Conservation (phyloP, 2,797 vertebrate species). For the Agapornis canus region DNA sequence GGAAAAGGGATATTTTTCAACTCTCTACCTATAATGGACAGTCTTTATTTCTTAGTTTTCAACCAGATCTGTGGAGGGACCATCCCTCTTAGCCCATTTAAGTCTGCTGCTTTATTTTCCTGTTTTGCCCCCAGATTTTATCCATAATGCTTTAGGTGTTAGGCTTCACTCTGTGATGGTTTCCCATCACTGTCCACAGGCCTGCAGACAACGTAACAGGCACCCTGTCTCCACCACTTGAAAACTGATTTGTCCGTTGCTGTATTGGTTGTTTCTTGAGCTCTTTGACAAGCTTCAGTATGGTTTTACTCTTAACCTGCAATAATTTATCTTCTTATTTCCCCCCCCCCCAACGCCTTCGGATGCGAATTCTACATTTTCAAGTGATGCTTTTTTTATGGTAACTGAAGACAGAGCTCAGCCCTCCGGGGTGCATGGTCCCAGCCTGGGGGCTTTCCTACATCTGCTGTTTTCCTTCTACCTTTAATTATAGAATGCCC, state of each 20-base stretch:
- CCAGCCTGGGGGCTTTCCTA: background rate
- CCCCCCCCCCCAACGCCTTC: rapidly evolving
- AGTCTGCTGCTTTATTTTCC: background rate
- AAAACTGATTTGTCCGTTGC: background rate
- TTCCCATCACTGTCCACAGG: rapidly evolving
- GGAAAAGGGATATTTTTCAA: rapidly evolving
- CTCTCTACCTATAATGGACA: rapidly evolving
- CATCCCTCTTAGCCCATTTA: rapidly evolving
- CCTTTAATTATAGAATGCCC: background rate
- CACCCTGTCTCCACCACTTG: background rate
- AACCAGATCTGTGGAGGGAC: background rate
- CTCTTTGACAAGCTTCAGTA: background rate
- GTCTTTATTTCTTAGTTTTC: background rate
- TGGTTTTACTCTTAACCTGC: background rate
- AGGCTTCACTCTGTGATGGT: background rate
- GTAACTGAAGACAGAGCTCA: background rate
- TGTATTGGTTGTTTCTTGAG: background rate
- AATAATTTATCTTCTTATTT: background rate
- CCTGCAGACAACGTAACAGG: rapidly evolving
- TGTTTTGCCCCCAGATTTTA: background rate
- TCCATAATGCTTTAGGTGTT: background rate
- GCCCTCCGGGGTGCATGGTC: background rate
- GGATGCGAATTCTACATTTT: background rate
- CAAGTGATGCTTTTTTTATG: background rate
- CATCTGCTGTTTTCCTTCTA: background rate